These are phyloP conservation scores for Heteropelma amictum DNA, from an alignment of 2,888 invertebrate species.

Conservation along the genomic window DNA sequence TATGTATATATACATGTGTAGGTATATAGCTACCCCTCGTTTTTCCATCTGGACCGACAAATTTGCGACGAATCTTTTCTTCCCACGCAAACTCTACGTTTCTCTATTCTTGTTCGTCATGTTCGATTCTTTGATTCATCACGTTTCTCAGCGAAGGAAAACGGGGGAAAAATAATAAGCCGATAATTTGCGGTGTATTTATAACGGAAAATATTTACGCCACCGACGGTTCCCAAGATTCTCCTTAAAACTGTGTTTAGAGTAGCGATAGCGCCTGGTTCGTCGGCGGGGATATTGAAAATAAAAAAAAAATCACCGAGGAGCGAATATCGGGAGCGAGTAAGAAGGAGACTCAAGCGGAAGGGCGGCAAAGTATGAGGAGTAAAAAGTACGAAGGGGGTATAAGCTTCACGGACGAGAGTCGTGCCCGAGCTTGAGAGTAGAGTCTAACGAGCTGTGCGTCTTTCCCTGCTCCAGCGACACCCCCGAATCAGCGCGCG, in stretches of 20 bases:
- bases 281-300: no score
- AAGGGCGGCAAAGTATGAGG: background rate
- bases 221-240: no score
- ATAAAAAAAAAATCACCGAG: no score
- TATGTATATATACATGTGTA: no score
- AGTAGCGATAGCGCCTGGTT: no score
- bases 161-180: background rate
- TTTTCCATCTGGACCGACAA: conserved; percentile 26
- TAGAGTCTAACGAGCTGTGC: conserved; percentile 54
- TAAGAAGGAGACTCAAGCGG: background rate
- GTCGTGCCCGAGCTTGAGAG: conserved; percentile 35
- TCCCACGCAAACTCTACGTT: conserved; percentile 16
- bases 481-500: conserved; percentile 48
- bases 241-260: no score
- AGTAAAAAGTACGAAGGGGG: conserved; percentile 14
- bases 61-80: conserved; percentile 41
- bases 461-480: conserved; percentile 51
- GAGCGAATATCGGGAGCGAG: background rate
- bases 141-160: no score
- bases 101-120: background rate
- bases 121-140: conserved; percentile 29
- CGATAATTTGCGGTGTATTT: no score
- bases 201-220: no score
- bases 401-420: conserved; percentile 39
- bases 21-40: background rate